Conservation (phyloP, 2,888 invertebrate genomes). For the Oscheius onirici region DNA sequence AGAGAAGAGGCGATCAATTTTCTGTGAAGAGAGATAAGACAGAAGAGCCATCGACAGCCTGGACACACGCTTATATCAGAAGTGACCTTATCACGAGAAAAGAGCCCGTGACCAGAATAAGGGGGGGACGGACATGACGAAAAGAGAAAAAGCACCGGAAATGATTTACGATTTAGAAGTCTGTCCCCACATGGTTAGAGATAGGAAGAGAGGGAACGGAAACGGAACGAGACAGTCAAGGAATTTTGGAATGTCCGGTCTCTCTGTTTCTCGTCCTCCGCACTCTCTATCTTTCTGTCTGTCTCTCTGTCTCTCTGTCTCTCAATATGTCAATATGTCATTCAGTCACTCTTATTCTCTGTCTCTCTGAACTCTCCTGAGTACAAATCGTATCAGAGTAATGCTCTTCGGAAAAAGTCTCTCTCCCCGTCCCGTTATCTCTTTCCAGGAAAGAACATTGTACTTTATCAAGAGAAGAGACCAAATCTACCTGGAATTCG, state of each 20-base stretch:
- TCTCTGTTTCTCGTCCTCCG: no score
- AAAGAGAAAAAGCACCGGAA: neutral
- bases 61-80: constrained; percentile 22
- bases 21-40: constrained; percentile 19
- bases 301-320: no score
- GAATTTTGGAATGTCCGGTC: neutral
- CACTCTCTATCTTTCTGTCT: no score
- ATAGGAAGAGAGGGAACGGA: neutral
- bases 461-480: neutral
- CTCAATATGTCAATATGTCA: no score
- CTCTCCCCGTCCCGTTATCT: neutral
- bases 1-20: constrained; percentile 15
- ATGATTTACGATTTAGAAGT: neutral
- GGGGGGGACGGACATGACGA: neutral
- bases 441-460: neutral
- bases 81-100: neutral
- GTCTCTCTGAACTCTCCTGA: neutral
- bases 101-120: no score
- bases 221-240: neutral
- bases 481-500: constrained; percentile 26
- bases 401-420: neutral
- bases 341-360: no score
- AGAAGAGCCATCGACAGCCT: neutral
- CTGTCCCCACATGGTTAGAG: neutral
- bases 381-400: neutral